Conservation (phyloP, 1,140 invertebrate genomes). For the Thereuonema tuberculata region DNA sequence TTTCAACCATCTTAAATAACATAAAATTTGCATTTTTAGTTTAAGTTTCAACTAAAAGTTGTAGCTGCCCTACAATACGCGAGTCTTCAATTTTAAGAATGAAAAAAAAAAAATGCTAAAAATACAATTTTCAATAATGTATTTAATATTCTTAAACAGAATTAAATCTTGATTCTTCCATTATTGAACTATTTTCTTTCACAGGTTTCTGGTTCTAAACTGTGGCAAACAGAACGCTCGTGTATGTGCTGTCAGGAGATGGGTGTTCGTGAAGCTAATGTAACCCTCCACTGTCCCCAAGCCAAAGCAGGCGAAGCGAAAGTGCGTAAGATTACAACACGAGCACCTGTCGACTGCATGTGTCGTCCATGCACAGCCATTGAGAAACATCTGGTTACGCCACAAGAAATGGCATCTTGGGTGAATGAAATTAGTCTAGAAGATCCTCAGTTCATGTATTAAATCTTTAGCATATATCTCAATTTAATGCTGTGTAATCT, state of each 20-base stretch:
- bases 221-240: conserved; percentile 89
- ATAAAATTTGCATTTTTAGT: too few species aligned
- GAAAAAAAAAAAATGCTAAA: too few species aligned
- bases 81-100: too few species aligned
- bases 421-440: neutral
- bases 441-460: neutral
- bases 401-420: conserved; percentile 68
- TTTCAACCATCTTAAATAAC: too few species aligned
- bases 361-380: conserved; percentile 78
- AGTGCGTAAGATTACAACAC: conserved; percentile 69
- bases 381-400: conserved; percentile 70
- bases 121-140: too few species aligned
- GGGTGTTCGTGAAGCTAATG: conserved; percentile 74
- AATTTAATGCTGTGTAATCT: too few species aligned
- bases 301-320: conserved; percentile 68
- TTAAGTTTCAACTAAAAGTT: too few species aligned
- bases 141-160: too few species aligned
- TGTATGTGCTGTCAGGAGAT: conserved; percentile 91
- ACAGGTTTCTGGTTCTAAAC: conserved; percentile 85
- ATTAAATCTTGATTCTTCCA: too few species aligned
- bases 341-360: conserved; percentile 84
- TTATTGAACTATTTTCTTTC: too few species aligned
- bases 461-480: too few species aligned
- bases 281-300: conserved; percentile 76
- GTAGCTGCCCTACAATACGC: too few species aligned